Conservation (phyloP, 2,113 vertebrate genomes). For the Pachycephala philippinensis region DNA sequence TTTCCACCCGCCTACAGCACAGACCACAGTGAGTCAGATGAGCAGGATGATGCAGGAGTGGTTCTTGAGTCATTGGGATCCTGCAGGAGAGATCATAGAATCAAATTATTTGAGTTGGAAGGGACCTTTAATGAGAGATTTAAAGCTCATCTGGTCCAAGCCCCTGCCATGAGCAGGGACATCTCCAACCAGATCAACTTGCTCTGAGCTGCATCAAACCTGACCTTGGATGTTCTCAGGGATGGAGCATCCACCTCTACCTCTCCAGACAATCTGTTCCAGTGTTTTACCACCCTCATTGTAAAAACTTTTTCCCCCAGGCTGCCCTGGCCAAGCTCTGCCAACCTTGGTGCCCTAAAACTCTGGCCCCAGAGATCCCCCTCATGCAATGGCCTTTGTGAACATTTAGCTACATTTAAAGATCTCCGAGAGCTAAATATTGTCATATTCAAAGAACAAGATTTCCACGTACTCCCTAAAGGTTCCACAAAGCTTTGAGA, state of each 20-base stretch:
- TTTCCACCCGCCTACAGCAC: not conserved
- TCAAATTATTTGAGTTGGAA: not conserved
- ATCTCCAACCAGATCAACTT: not conserved
- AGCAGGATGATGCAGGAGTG: not conserved
- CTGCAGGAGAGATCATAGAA: not conserved
- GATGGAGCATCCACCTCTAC: not conserved
- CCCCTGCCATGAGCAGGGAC: not conserved
- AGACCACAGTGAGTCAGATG: accelerated
- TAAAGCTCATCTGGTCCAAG: not conserved
- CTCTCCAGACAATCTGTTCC: not conserved
- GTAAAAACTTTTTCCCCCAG: not conserved
- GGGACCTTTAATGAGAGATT: not conserved
- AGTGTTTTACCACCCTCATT: not conserved
- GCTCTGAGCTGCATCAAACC: accelerated
- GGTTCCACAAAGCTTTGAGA: not conserved
- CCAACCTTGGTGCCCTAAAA: not conserved
- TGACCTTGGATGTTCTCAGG: not conserved
- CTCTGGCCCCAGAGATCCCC: accelerated
- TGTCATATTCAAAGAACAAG: not conserved
- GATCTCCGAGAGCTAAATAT: not conserved
- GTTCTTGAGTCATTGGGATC: accelerated
- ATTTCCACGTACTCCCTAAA: not conserved
- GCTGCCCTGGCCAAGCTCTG: not conserved
- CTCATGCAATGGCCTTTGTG: accelerated
- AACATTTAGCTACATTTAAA: not conserved